Percentiles rank a stretch among this genome's conserved stretches.
Conservation (phyloP, 1,140 invertebrate species). For the Chelonus insularis region DNA sequence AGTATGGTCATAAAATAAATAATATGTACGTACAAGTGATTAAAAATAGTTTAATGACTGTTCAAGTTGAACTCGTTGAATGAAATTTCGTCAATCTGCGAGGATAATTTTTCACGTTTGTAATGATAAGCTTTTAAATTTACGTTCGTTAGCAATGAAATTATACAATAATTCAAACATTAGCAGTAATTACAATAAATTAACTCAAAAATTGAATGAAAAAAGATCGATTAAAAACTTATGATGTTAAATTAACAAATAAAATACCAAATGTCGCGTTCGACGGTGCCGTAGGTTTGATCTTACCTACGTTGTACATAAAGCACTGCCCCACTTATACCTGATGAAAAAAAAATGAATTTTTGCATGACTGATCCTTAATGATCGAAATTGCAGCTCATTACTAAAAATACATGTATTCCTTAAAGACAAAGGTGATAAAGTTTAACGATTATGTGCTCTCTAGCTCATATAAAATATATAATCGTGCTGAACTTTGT, state of each 20-base stretch:
- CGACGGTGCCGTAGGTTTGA: slow-evolving; percentile 29
- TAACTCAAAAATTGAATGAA: slow-evolving; percentile 12
- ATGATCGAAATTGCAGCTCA: too few relatives aligned
- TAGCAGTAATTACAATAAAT: not conserved
- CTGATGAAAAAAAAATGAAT: slow-evolving; percentile 19
- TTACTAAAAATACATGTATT: too few relatives aligned
- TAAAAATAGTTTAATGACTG: slow-evolving; percentile 12
- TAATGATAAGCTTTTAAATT: slow-evolving; percentile 29
- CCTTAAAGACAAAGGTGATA: too few relatives aligned
- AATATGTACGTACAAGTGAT: not conserved
- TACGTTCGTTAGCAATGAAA: slow-evolving; percentile 13
- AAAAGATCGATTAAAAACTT: too few relatives aligned
- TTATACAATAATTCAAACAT: not conserved
- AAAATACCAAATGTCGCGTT: slow-evolving; percentile 17
- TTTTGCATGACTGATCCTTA: slow-evolving; percentile 3
- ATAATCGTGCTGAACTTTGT: too few relatives aligned
- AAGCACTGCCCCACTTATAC: slow-evolving; percentile 40
- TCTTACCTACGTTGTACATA: slow-evolving; percentile 41
- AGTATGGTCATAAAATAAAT: slow-evolving; percentile 1
- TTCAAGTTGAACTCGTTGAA: slow-evolving; percentile 26
- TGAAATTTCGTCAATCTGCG: not conserved
- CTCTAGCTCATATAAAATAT: too few relatives aligned
- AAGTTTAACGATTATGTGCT: too few relatives aligned
- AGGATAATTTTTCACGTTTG: slow-evolving; percentile 33
- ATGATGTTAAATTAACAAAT: slow-evolving; percentile 15